These are phyloP conservation scores for Ephydatia muelleri DNA, from an alignment of 37 sponge, comb jelly and placozoan species.

Conservation along the genomic window DNA sequence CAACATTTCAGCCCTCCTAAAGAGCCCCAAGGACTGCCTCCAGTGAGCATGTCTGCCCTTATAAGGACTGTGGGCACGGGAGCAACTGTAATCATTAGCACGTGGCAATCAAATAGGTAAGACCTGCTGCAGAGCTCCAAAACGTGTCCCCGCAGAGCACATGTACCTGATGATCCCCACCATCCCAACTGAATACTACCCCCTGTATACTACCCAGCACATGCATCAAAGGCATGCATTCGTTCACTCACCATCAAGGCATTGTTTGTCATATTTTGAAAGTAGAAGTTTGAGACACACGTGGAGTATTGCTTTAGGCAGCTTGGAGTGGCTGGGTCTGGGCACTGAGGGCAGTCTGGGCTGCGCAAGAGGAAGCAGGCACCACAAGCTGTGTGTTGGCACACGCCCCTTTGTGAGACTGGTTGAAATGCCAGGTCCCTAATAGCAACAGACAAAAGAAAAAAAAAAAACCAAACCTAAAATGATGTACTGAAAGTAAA, in stretches of 20 bases:
- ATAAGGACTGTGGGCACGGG: not conserved
- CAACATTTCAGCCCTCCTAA: not conserved
- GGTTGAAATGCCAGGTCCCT: not conserved
- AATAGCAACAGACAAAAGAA: not conserved
- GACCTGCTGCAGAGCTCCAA: not conserved
- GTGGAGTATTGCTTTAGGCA: constrained; percentile 37
- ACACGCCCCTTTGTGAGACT: not conserved
- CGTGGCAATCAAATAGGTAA: not conserved
- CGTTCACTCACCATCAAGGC: constrained; percentile 4
- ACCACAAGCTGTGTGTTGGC: constrained; percentile 62
- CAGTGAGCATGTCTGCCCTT: not conserved
- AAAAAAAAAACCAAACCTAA: not conserved
- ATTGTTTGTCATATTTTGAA: not conserved
- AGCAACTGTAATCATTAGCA: not conserved
- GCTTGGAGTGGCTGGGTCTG: constrained; percentile 31
- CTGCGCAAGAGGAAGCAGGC: constrained; percentile 35
- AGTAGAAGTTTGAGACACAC: constrained; percentile 34
- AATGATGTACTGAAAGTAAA: too few species aligned
- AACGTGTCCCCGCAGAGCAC: not conserved
- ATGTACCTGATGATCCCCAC: not conserved
- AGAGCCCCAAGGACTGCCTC: not conserved
- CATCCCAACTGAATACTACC: not conserved
- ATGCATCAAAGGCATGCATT: not conserved
- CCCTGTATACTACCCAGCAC: not conserved
- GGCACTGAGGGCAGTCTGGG: constrained; percentile 35